Evolutionary conservation across 2,113 vertebrate genomes (phyloP), one percentile per base, ranked within the genome.

Genomic region (Cettia cetti): DNA sequence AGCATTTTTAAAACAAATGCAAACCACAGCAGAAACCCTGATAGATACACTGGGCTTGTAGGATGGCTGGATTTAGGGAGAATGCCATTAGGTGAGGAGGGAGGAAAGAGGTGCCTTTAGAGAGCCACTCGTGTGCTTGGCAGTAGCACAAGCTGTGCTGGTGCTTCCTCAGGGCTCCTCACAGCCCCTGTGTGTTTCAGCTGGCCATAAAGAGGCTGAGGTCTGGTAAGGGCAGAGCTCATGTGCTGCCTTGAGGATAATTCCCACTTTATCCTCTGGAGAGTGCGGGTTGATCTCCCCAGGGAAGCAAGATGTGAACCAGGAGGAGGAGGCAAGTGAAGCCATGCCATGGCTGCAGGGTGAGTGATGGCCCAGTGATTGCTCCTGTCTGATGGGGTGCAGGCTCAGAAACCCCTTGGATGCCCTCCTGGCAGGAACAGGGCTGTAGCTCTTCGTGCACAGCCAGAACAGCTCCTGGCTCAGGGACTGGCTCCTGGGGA

Each of bases 1-100:
- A 35, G 21, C 22, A 20, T 90, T 86, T 94, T 94, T 77, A 86
- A 96, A 96, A 86, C 86, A 91, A 92, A 71, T 65, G 89, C 95
- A 80, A 60, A 84, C 42, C 26, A 13, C 88, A 91, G 94, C 93
- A 96, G 88, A 95, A 95, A 86, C 37, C 18, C 72, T 52, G 53
- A 57, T 59, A 33, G 53, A 54, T 28, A 56, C 11, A 4, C 6
- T 0, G 4, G 63, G 40, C 24, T 81, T 70, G 42, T 37, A 11
- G 33, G 54, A 22, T 0, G 28, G 31, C 8, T 28, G 56, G 28
- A 22, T 79, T 82, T 42, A 31, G 16, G n/a, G 39, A 53, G 83
- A 19, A 13, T 42, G 61, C 8, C 39, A 8, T 30, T n/a, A 69
- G 45, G 59, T 2, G 13, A 45, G 76, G 2, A 6, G 7, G 14